These are phyloP conservation scores for Hirudo medicinalis DNA, from an alignment of 1,140 invertebrate species.

Conservation along the genomic window DNA sequence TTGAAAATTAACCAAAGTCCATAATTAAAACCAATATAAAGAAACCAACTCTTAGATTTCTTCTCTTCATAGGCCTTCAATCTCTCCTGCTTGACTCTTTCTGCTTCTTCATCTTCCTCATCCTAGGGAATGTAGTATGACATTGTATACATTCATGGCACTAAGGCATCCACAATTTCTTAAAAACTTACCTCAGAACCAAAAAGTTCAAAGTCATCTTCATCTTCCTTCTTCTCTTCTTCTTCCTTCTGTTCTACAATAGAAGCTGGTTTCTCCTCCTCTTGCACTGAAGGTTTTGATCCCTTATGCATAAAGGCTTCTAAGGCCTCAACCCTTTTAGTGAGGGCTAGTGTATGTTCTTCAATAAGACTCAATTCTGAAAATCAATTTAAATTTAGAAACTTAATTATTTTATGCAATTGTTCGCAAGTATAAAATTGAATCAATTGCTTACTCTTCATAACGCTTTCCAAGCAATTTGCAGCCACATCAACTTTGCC, in stretches of 20 bases:
- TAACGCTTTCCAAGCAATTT: too few relatives aligned
- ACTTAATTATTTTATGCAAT: too few relatives aligned
- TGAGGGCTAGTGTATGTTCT: not conserved
- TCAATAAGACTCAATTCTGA: constrained; percentile 4
- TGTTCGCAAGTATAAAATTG: too few relatives aligned
- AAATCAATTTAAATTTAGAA: too few relatives aligned
- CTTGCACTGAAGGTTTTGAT: constrained; percentile 5
- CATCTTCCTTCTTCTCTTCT: constrained; percentile 2
- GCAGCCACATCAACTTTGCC: too few relatives aligned
- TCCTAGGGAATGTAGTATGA: not conserved
- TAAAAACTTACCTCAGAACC: constrained; percentile 6
- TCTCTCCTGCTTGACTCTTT: constrained; percentile 16
- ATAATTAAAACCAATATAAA: not conserved
- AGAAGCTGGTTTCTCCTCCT: not conserved
- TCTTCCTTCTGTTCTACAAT: constrained; percentile 1
- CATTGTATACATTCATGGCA: not conserved
- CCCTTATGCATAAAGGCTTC: not conserved
- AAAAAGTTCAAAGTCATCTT: constrained; percentile 19
- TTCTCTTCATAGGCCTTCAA: constrained; percentile 19
- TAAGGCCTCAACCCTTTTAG: constrained; percentile 1
- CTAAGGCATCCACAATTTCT: not conserved
- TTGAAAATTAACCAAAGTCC: not conserved
- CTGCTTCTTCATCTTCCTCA: constrained; percentile 10
- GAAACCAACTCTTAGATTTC: constrained; percentile 15
- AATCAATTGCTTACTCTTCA: too few relatives aligned